These are phyloP conservation scores for Dolichallabes microphthalmus DNA, from an alignment of 2,113 vertebrate genomes.

Conservation along the genomic window DNA sequence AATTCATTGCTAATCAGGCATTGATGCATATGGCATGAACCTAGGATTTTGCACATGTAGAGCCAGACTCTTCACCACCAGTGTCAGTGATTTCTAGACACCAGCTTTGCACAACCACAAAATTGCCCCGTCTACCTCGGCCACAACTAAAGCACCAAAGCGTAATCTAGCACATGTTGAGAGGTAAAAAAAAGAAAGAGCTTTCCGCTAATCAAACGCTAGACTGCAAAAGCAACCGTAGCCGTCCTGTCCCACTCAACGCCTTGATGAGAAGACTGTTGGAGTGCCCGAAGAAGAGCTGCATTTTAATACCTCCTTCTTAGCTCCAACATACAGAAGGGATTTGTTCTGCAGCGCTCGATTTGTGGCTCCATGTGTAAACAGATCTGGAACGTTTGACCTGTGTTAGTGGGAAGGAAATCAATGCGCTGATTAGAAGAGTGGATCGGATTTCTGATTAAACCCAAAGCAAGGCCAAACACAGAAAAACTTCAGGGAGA, in stretches of 20 bases:
- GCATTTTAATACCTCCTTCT: conserved; percentile 29
- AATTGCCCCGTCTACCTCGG: conserved; percentile 27
- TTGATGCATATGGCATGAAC: conserved; percentile 29
- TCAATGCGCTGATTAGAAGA: conserved; percentile 57
- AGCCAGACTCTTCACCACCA: conserved; percentile 18
- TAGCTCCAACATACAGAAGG: conserved; percentile 36
- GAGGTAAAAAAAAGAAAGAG: conserved; percentile 4
- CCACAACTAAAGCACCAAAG: conserved; percentile 18
- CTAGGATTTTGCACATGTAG: neutral
- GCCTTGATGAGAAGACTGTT: conserved; percentile 46
- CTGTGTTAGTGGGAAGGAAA: conserved; percentile 38
- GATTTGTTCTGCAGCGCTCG: conserved; percentile 48
- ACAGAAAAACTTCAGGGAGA: conserved; percentile 14
- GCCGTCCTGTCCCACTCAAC: conserved; percentile 16
- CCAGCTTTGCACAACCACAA: conserved; percentile 34
- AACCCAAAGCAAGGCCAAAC: conserved; percentile 38
- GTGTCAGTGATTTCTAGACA: conserved; percentile 31
- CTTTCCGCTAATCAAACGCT: conserved; percentile 58
- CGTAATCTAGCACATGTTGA: conserved; percentile 26
- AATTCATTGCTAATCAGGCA: conserved; percentile 29
- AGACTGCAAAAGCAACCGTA: conserved; percentile 55
- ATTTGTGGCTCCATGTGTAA: conserved; percentile 50
- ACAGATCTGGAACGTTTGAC: conserved; percentile 50
- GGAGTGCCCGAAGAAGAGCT: conserved; percentile 15
- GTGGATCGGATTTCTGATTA: conserved; percentile 56